Evolutionary conservation across 2,888 invertebrate species (phyloP).

Genomic region (Volucella inflata): DNA sequence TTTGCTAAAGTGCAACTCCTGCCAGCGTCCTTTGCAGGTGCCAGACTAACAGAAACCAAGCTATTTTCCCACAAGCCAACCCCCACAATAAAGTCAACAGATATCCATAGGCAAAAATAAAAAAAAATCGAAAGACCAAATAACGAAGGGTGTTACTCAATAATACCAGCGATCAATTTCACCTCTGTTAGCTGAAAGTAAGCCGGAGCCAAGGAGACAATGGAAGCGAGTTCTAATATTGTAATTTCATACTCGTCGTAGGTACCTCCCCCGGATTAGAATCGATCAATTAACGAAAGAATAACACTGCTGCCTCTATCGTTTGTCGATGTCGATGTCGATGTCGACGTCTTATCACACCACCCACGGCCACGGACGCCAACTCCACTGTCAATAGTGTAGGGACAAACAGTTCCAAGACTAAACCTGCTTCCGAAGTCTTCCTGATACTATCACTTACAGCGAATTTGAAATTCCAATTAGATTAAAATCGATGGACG

Average conservation of each 20-base stretch:
- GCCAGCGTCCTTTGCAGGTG: slow-evolving; percentile 54
- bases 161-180: slow-evolving; percentile 70
- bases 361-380: neutral
- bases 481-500: slow-evolving; percentile 73
- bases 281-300: slow-evolving; percentile 73
- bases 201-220: slow-evolving; percentile 48
- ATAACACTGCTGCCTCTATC: slow-evolving; percentile 37
- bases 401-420: slow-evolving; percentile 38
- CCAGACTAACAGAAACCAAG: slow-evolving; percentile 41
- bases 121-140: slow-evolving; percentile 47
- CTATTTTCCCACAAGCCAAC: slow-evolving; percentile 9
- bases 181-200: slow-evolving; percentile 36
- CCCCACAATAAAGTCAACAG: neutral
- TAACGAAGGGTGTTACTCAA: slow-evolving; percentile 69
- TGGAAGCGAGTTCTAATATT: slow-evolving; percentile 54
- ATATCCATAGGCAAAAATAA: neutral
- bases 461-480: slow-evolving; percentile 74
- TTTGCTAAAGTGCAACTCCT: too few species aligned
- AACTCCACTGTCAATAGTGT: slow-evolving; percentile 47
- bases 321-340: too few species aligned
- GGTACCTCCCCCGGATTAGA: slow-evolving; percentile 67
- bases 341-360: neutral
- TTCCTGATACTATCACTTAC: slow-evolving; percentile 61
- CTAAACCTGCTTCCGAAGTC: slow-evolving; percentile 20
- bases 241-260: slow-evolving; percentile 55